A percentile compares a stretch with the other conserved stretches of the same genome.
phyloP scores from a whole-genome alignment of 1,140 invertebrate species.

The Drosophila micromelanica region DNA sequence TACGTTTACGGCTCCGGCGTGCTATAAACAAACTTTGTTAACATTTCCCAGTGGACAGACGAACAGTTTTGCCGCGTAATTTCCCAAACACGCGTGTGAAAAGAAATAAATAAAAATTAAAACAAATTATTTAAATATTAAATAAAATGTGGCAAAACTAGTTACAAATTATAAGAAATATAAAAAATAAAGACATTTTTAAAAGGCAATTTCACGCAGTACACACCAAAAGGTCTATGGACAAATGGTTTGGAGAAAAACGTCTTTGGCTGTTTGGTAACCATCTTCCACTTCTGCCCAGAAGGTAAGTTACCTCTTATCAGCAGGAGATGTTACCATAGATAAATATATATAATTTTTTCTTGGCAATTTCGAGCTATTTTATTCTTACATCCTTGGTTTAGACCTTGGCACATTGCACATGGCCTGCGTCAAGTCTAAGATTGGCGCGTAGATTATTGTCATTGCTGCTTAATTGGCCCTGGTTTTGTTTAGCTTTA shows the following conservation, averaged over 20 bases:
- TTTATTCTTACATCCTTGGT: neutral
- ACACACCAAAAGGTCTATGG: constrained; percentile 86
- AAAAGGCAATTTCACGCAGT: constrained; percentile 20
- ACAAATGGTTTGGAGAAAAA: constrained; percentile 95
- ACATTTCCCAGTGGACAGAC: constrained; percentile 63
- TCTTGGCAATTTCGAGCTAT: too few species aligned
- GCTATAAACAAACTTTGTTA: constrained; percentile 76
- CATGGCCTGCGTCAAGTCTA: constrained; percentile 38
- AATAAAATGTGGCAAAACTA: constrained; percentile 39
- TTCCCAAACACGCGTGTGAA: constrained; percentile 52
- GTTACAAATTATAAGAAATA: neutral
- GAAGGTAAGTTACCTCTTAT: constrained; percentile 86
- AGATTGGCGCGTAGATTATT: constrained; percentile 60
- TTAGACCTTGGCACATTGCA: constrained; percentile 9
- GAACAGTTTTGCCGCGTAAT: constrained; percentile 54
- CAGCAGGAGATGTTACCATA: neutral
- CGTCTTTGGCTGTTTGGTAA: constrained; percentile 94
- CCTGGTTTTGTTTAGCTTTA: constrained; percentile 67
- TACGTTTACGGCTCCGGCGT: constrained; percentile 54
- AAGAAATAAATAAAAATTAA: constrained; percentile 14
- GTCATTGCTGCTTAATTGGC: constrained; percentile 24
- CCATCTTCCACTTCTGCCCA: constrained; percentile 91
- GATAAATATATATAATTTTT: too few species aligned
- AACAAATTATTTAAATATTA: constrained; percentile 3
- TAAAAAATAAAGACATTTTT: constrained; percentile 8